Percentiles rank a stretch among this genome's conserved stretches.
These are phyloP conservation scores for Pocillopora verrucosa DNA, from an alignment of 64 coral and sea anemone species.

Conservation along the genomic window DNA sequence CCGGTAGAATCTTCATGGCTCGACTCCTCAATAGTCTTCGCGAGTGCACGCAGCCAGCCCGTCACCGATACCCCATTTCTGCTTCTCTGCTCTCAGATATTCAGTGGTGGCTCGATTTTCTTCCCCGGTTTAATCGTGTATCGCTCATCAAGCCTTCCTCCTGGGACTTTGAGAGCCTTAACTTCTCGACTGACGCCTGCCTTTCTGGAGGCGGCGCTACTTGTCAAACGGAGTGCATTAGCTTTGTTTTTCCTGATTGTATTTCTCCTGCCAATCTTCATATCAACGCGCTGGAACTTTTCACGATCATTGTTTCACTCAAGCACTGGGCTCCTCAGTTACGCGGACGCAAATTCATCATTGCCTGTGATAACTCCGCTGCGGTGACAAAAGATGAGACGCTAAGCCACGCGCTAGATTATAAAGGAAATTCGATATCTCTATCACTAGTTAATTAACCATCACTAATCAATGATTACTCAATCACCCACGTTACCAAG, in stretches of 20 bases:
- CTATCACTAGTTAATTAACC: no score
- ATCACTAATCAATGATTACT: no score
- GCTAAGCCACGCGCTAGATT: no score
- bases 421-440: no score
- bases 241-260: constrained; percentile 6
- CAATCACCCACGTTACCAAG: no score
- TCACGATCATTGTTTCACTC: not conserved
- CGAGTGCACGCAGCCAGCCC: no score
- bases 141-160: constrained; percentile 17
- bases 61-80: not conserved
- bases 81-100: not conserved
- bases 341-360: not conserved
- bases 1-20: constrained; percentile 16
- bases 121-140: not conserved
- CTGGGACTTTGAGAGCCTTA: constrained; percentile 14
- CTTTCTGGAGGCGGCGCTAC: not conserved
- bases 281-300: not conserved
- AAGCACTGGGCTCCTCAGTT: constrained; percentile 23
- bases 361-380: not conserved
- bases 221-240: constrained; percentile 7
- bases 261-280: not conserved
- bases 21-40: constrained; percentile 20
- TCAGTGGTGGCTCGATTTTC: constrained; percentile 18
- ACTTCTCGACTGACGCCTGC: not conserved
- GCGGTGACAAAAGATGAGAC: no score